Conservation (phyloP, 2,888 invertebrate genomes). For the Ophion ellenae region DNA sequence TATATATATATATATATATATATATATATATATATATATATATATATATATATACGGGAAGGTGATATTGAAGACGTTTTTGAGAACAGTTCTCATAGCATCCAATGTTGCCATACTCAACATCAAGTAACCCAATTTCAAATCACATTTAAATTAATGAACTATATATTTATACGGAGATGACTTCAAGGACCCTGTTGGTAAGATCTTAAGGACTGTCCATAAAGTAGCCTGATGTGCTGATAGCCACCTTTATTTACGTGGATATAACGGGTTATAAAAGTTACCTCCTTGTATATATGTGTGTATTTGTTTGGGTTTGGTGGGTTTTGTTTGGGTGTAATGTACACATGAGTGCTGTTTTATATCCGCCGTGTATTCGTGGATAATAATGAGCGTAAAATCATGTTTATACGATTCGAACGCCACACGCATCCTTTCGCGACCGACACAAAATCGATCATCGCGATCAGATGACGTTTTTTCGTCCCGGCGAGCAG, state of each 20-base stretch:
- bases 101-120: background rate
- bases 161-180: background rate
- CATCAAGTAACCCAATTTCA: background rate
- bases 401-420: conserved; percentile 44
- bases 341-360: background rate
- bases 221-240: background rate
- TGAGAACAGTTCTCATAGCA: background rate
- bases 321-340: background rate
- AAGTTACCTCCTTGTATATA: too few relatives aligned
- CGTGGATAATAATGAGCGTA: conserved; percentile 39
- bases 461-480: conserved; percentile 40
- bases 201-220: background rate
- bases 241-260: background rate
- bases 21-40: background rate
- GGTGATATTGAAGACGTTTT: background rate
- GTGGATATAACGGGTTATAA: background rate
- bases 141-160: background rate
- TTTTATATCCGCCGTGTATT: background rate
- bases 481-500: conserved; percentile 7
- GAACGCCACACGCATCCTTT: conserved; percentile 35
- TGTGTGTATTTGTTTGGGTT: too few relatives aligned
- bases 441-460: conserved; percentile 26
- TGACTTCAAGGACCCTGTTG: background rate
- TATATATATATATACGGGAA: conserved; percentile 1
- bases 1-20: background rate